A percentile compares a stretch with the other conserved stretches of the same genome.
Evolutionary conservation across 1,140 invertebrate species (phyloP).

Genomic region (Ditylenchus dipsaci): DNA sequence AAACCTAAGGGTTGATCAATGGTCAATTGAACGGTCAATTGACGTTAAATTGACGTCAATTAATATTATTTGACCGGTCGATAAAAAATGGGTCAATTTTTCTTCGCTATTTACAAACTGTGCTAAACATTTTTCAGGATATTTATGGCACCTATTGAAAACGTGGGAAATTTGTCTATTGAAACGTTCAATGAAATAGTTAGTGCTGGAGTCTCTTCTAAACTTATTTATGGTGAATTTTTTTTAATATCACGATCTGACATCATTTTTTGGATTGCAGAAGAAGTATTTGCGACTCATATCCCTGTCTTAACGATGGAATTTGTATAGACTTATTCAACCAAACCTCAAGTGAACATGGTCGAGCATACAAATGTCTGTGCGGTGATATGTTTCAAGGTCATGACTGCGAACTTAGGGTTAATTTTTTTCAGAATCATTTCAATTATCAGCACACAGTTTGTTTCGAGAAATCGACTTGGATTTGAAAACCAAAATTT

Average conservation of each 20-base stretch:
- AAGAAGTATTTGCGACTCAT: conserved; percentile 21
- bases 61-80: too few species aligned
- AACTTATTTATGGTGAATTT: conserved; percentile 25
- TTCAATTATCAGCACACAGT: background rate
- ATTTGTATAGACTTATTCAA: conserved; percentile 21
- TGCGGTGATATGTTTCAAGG: conserved; percentile 18
- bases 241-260: background rate
- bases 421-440: background rate
- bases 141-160: too few species aligned
- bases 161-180: conserved; percentile 1
- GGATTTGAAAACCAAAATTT: too few species aligned
- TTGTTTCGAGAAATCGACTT: too few species aligned
- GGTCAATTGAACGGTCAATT: too few species aligned
- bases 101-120: too few species aligned
- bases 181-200: conserved; percentile 27
- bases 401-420: conserved; percentile 21
- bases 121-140: too few species aligned
- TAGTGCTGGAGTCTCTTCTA: conserved; percentile 29
- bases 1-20: too few species aligned
- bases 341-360: conserved; percentile 1
- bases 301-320: conserved; percentile 33
- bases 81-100: too few species aligned
- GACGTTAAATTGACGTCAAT: too few species aligned
- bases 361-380: conserved; percentile 17
- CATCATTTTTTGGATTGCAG: conserved; percentile 2